Evolutionary conservation across 2,113 vertebrate species (phyloP).

Genomic region (Myocastor coypus): DNA sequence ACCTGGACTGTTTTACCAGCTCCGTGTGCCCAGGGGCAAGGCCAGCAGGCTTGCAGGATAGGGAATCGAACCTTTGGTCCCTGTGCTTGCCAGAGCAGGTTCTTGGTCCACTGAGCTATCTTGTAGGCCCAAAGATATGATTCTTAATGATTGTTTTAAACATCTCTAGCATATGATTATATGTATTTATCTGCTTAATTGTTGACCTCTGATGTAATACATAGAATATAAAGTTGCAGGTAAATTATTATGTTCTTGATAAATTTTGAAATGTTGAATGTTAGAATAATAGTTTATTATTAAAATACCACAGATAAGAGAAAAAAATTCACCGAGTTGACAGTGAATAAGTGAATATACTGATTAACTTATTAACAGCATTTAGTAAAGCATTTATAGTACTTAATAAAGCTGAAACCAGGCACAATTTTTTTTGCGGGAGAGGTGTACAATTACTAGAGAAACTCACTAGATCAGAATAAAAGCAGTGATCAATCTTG

Average conservation of each 20-base stretch:
- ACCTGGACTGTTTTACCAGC: too few relatives aligned
- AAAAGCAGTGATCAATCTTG: background rate
- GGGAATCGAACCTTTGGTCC: too few relatives aligned
- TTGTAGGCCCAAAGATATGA: background rate
- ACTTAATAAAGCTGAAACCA: slow-evolving; percentile 84
- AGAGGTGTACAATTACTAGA: slow-evolving; percentile 88
- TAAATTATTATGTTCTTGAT: slow-evolving; percentile 61
- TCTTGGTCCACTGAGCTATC: too few relatives aligned
- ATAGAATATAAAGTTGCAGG: slow-evolving; percentile 1
- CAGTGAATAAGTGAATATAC: slow-evolving; percentile 77
- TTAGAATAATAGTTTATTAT: slow-evolving; percentile 81
- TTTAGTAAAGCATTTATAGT: slow-evolving; percentile 81
- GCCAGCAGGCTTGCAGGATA: too few relatives aligned
- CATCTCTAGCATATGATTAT: background rate
- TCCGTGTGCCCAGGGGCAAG: too few relatives aligned
- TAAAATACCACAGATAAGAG: slow-evolving; percentile 79
- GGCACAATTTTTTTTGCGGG: slow-evolving; percentile 84
- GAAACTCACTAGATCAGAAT: slow-evolving; percentile 88
- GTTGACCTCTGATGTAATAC: background rate
- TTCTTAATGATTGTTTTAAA: background rate
- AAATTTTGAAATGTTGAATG: slow-evolving; percentile 68
- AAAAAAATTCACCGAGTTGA: slow-evolving; percentile 78
- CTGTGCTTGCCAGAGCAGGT: too few relatives aligned
- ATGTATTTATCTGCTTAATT: background rate
- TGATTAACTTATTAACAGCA: slow-evolving; percentile 61